Base-by-base conservation (phyloP, 2,888 invertebrate genomes). In the Oeneis ivallda region DNA sequence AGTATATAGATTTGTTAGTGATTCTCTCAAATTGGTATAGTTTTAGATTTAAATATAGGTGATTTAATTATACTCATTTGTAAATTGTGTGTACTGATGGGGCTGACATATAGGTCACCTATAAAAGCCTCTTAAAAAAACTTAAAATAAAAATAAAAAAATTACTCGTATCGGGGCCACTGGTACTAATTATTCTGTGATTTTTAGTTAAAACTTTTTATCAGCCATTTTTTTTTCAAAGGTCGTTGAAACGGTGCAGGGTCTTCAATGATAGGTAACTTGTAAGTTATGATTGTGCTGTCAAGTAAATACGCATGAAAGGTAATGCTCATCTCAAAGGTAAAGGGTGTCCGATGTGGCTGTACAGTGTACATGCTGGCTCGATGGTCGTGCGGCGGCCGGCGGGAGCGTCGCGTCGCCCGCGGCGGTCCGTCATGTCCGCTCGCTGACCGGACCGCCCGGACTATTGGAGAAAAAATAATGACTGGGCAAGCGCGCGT, bases 401-500 rank as follows among this genome's bases (percentile, higher is more conserved):
- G 52, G 32, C 10, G 9, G 34, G 34, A 53, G 53, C 37, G 53
- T 53, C 53, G 53, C 37, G 53, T 53, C 53, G 53, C 53, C 53
- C 15, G 53, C 53, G 53, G 53, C 53, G 37, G n/a, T n/a, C 34
- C 19, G 50, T 19, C 49, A 11, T 10, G 49, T 19, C 17, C 26
- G 11, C 13, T 26, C 26, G 49, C 17, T 3, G 47, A 15, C 47
- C 47, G 49, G 49, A 49, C 49, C 49, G 17, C 49, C 49, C 49
- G 49, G 49, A 19, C 49, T 10, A 49, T 9, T 19, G 10, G 26
- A 4, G 3, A 26, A 26, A 26, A 26, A 26, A 26, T 26, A 26
- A 26, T 26, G 5, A 26, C 26, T 26, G 26, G 5, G 26, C 26
- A 26, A 26, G 26, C 26, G 26, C 26, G 26, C 26, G 3, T 26